Base-by-base conservation (phyloP, 1,140 invertebrate genomes). In the Aphelinus certus region DNA sequence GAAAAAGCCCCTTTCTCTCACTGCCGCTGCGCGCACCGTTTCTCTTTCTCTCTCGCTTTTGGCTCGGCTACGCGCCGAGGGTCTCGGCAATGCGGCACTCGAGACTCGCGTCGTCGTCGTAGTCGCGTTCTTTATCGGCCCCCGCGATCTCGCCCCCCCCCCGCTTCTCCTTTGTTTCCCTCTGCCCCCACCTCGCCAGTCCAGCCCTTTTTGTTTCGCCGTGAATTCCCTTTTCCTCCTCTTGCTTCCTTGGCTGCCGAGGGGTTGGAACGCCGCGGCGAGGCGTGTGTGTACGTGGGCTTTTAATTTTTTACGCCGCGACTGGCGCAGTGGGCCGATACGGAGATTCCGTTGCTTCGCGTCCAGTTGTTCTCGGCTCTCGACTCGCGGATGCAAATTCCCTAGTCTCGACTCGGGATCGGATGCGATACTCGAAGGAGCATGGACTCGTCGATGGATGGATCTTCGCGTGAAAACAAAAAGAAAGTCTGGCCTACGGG, bases 31-130 rank as follows among this genome's bases (percentile, higher is more conserved):
- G 9, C 51, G 9, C 4, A 4, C 4, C 60, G 53, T 26, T 10
- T 63, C 70, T 65, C 71, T 26, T 26, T 26, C 26, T 26, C 26
- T 26, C 26, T 26, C 26, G 26, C 26, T 64, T 64, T 76, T 78
- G 77, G 73, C 75, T 69, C 67, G 47, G 46, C n/a, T 53, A 43
- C 61, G 69, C 56, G 49, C 60, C 60, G 67, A 71, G 45, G 56
- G 57, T 6, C 62, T 56, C 71, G 55, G 66, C 69, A 76, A 68
- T 73, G 76, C 67, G 79, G 78, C 78, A 83, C 82, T 83, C 82
- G 82, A 83, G 81, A 84, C 83, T 82, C 79, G 66, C 70, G 82
- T 79, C 71, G 78, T 81, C 71, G 71, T 71, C 60, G 26, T 26
- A 26, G 26, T 26, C 45, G 60, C 69, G 49, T 73, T 56, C 71